Conservation (phyloP, 1,140 invertebrate genomes). For the Drosophila orena region DNA sequence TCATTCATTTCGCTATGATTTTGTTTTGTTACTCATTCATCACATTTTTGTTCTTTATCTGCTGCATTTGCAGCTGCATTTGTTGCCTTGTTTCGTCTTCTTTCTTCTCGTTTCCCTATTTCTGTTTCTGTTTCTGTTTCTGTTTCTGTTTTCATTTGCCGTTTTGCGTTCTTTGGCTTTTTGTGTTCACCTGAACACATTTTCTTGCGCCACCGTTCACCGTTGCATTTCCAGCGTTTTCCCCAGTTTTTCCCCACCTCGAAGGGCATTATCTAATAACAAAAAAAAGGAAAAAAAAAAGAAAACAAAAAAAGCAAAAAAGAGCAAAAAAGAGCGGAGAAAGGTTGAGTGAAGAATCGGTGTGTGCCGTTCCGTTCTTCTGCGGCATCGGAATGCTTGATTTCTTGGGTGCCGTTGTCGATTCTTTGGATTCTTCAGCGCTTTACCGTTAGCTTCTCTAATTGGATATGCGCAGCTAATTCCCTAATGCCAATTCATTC, state of each 20-base stretch:
- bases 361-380: constrained; percentile 13
- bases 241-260: not conserved
- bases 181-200: constrained; percentile 21
- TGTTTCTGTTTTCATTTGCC: constrained; percentile 29
- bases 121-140: not conserved
- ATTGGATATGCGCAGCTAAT: constrained; percentile 61
- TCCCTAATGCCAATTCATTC: constrained; percentile 63
- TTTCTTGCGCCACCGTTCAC: constrained; percentile 46
- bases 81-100: constrained; percentile 13
- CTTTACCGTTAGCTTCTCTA: constrained; percentile 44
- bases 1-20: constrained; percentile 6
- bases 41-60: constrained; percentile 39
- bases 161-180: constrained; percentile 8
- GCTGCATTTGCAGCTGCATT: constrained; percentile 41
- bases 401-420: constrained; percentile 19
- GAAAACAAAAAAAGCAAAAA: not conserved
- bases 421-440: constrained; percentile 14
- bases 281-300: not conserved
- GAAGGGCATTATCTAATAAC: constrained; percentile 24
- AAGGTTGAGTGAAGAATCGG: not conserved
- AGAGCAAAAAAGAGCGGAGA: not conserved
- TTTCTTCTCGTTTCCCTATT: constrained; percentile 2
- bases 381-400: constrained; percentile 2
- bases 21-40: constrained; percentile 5
- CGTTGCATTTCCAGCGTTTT: constrained; percentile 17